Base-by-base conservation (phyloP, 2,797 vertebrate genomes). In the Pterois miles region DNA sequence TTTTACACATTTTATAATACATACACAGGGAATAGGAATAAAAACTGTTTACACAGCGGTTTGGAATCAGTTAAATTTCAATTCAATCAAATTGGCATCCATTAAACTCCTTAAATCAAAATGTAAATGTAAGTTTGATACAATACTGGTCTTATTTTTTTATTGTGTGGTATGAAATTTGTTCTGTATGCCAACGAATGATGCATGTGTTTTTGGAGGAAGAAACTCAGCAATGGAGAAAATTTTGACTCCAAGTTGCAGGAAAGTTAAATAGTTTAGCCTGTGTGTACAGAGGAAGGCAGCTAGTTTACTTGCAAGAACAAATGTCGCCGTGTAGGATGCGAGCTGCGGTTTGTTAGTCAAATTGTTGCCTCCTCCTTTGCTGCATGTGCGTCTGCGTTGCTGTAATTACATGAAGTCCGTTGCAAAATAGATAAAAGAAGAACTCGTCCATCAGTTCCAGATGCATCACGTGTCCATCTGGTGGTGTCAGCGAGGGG, bases 401-500 rank as follows among this genome's bases (percentile, higher is more conserved):
- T 80, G 78, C 71, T 78, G 64, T 68, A 85, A 57, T 54, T 74
- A 77, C 36, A 86, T 64, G 57, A 80, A 90, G 87, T 90, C 82
- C 22, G 22, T 76, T 83, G 76, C 66, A 73, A 84, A 57, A 85
- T 71, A 57, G 68, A 80, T 82, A 48, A 71, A 83, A 80, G 27
- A 27, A 50, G 20, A 80, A 70, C 38, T 79, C 4, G 34, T 87
- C 53, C 68, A 73, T 80, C 76, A 88, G 83, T 89, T 85, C 63
- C 76, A 83, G 65, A 46, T 50, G 40, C 23, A 14, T 3, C 46
- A 22, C 20, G 16, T 50, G 60, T n/a, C 72, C n/a, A 71, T 77
- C 46, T n/a, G 52, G 23, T 76, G 3, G 40, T 73, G 86, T 97
- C 97, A 99, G 95, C 97, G 97, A 0, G 98, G 98, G 46, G 97